Percentiles rank a stretch among this genome's conserved stretches.
phyloP scores from a whole-genome alignment of 2,797 vertebrate genomes.

The Rhinoraja longicauda region DNA sequence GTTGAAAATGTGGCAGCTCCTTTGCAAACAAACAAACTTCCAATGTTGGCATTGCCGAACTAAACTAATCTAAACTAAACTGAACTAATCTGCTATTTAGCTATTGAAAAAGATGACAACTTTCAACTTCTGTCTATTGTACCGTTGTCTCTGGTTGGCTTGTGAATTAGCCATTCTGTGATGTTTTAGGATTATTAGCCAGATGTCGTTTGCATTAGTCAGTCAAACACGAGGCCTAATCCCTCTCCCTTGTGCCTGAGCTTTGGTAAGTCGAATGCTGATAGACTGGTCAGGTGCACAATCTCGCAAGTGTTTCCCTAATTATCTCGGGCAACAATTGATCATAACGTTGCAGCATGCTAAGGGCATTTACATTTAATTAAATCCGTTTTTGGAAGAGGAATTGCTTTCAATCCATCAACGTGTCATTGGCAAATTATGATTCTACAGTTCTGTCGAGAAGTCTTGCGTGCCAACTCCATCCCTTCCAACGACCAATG shows the following conservation, averaged over 20 bases:
- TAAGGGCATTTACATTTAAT: constrained; percentile 4
- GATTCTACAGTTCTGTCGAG: background rate
- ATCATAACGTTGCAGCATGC: background rate
- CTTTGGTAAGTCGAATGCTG: background rate
- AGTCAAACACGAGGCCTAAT: background rate
- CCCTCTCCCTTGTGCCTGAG: background rate
- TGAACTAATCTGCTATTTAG: background rate
- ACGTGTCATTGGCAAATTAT: no score
- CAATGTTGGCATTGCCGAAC: no score
- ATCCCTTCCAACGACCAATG: background rate
- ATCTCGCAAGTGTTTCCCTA: background rate
- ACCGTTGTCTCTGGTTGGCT: no score
- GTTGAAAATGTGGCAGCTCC: no score
- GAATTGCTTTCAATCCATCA: constrained; percentile 19
- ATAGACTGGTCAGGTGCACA: background rate
- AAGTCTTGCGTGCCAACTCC: background rate
- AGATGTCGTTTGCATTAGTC: background rate
- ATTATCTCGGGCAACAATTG: constrained; percentile 3
- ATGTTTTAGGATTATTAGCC: background rate
- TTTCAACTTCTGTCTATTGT: background rate
- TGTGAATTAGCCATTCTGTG: background rate
- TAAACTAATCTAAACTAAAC: no score
- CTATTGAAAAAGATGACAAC: background rate
- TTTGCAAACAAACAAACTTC: no score
- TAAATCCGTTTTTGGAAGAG: constrained; percentile 28